Evolutionary conservation across 1,140 invertebrate genomes (phyloP), one percentile per base, ranked within the genome.

Genomic region (Drosophila sp.): DNA sequence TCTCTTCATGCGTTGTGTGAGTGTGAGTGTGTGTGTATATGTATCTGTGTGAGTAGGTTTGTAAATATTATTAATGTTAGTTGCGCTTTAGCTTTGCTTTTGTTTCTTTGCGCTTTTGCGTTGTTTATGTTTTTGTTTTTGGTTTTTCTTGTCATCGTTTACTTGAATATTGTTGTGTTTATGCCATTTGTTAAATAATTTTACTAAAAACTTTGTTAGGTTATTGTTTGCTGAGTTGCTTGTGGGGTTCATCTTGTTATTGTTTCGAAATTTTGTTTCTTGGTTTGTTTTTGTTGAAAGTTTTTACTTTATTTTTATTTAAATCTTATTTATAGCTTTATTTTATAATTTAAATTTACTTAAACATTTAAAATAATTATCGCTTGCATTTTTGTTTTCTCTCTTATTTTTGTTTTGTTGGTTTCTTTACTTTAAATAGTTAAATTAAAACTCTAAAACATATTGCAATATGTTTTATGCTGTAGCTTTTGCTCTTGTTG

Each of bases 291-390:
- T 89, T 87, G 62, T 81, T 90, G 80, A 67, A 67, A 64, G 73
- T 83, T 89, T 90, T 90, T 81, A 87, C 79, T 87, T 87, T 76
- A 61, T 67, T 72, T 72, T 75, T 87, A 87, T 87, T 87, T 87
- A 87, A 86, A 89, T 87, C 82, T 87, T 87, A 87, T 76, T 87
- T 87, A 62, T 87, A 87, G 82, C 78, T 87, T 87, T 87, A 87
- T 87, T 90, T 89, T 91, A 90, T 92, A 91, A 92, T 92, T 91
- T 92, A 91, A 89, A 86, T 78, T 91, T 90, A 90, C 90, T 92
- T 91, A 91, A 90, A 90, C 71, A 75, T 92, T 90, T 91, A 92
- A 87, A 90, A 91, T 91, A 90, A 90, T 91, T 90, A 91, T 91
- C 87, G 86, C 90, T 90, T 90, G 82, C 82, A 89, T 87, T 84